Conservation (phyloP, 2,797 vertebrate genomes). For the Pangasius mekongensis region DNA sequence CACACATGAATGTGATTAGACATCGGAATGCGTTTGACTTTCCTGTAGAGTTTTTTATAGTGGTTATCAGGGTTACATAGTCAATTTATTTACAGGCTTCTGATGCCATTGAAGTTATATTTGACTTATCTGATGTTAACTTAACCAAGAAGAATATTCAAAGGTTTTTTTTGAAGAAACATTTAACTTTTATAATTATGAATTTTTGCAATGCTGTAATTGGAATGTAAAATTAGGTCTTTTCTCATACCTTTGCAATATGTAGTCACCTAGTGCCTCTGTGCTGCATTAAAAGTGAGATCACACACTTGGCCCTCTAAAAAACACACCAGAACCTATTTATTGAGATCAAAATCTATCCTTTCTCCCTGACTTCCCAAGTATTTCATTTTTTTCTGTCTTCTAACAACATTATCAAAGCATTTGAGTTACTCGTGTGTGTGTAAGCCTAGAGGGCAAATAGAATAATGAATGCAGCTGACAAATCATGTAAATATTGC, state of each 20-base stretch:
- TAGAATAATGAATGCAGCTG: neutral
- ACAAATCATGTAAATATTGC: constrained; percentile 2
- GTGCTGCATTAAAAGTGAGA: neutral
- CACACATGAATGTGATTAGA: neutral
- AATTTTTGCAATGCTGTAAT: neutral
- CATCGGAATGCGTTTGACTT: neutral
- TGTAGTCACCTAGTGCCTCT: neutral
- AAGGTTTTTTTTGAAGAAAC: neutral
- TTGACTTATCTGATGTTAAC: neutral
- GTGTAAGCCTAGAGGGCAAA: constrained; percentile 1
- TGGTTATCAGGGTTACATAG: neutral
- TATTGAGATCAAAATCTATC: neutral
- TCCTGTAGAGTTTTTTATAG: neutral
- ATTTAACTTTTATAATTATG: neutral
- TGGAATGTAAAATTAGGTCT: neutral
- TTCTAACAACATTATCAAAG: constrained; percentile 8
- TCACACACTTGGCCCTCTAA: neutral
- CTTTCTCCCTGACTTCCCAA: neutral
- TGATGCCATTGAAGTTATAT: neutral
- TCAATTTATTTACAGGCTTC: neutral
- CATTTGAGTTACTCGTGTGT: neutral
- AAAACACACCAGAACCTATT: neutral
- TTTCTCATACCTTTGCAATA: neutral
- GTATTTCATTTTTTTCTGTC: neutral
- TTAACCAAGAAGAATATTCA: neutral